Evolutionary conservation across 2,797 vertebrate genomes (phyloP), one percentile per base, ranked within the genome.

Genomic region (Sorex maritimensis): DNA sequence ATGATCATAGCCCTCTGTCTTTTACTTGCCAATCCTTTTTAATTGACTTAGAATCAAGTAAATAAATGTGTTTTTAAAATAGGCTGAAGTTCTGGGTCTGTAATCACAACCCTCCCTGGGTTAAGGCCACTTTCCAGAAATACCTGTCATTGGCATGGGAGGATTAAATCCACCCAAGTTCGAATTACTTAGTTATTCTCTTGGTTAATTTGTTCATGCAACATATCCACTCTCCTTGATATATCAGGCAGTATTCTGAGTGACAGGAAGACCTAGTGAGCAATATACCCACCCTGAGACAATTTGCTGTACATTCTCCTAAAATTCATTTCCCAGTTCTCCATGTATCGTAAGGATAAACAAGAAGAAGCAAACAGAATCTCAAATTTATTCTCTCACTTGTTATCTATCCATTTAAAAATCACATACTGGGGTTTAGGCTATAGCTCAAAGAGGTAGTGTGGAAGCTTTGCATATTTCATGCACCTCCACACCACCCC

Each of bases 31-130:
- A 44, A 13, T 58, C 28, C 26, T 81, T 13, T 77, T 92, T 93
- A 77, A 93, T 65, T 71, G 87, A 88, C 26, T 71, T 73, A 19
- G 34, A 91, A 90, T 0, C 91, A 94, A 65, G n/a, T 86, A 90
- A 63, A 72, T 88, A 12, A 30, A 17, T 30, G 55, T 52, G 49
- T 52, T 23, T 14, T 10, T 69, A 34, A 63, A 9, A 13, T 69
- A 85, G 46, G 8, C 46, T 84, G 44, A 84, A 83, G 93, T 82
- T 77, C 14, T 80, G 41, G 46, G 23, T 41, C 11, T 63, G 8
- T 68, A 78, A 78, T 7, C n/a, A 74, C 38, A 87, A 44, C 30
- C 15, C 19, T 81, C 28, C 65, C 49, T 69, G 28, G 19, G 88
- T n/a, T 89, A 34, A 17, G 21, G 7, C 81, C 49, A 49, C 74